Conservation (phyloP, 2,888 invertebrate species). For the Neuroscelio doddi region DNA sequence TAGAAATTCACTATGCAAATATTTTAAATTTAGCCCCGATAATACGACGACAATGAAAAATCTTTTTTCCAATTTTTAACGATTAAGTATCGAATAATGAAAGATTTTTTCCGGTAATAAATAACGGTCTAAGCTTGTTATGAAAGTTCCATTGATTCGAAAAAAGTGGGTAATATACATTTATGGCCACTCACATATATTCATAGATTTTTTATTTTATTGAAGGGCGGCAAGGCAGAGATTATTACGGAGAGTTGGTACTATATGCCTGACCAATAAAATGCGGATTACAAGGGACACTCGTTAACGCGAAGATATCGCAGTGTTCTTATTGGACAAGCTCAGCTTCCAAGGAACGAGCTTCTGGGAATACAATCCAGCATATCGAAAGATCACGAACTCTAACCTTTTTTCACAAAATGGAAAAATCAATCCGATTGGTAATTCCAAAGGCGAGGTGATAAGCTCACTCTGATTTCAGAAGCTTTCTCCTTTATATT, state of each 20-base stretch:
- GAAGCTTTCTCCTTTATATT: constrained; percentile 18
- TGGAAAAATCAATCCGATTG: constrained; percentile 28
- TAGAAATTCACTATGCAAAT: background rate
- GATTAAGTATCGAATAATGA: background rate
- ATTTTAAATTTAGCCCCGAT: no score
- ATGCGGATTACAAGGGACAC: constrained; percentile 26
- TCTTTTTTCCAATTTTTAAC: background rate
- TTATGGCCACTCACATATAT: constrained; percentile 14
- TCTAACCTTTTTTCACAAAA: constrained; percentile 25
- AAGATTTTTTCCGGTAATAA: background rate
- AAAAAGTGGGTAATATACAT: constrained; percentile 19
- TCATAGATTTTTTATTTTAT: constrained; percentile 1
- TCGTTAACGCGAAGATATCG: constrained; percentile 31
- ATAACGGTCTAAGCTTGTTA: constrained; percentile 15
- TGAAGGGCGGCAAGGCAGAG: constrained; percentile 8
- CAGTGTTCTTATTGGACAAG: constrained; percentile 25
- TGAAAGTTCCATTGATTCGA: constrained; percentile 19
- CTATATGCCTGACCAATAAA: no score
- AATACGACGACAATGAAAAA: no score
- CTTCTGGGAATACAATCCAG: constrained; percentile 12
- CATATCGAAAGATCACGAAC: constrained; percentile 28
- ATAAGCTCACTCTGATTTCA: constrained; percentile 16
- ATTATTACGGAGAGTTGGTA: constrained; percentile 25
- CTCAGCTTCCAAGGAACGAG: constrained; percentile 23
- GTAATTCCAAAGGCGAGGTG: constrained; percentile 22